phyloP scores from a whole-genome alignment of 53 echinoderm and acorn worm genomes.

The Zoroaster sp. region DNA sequence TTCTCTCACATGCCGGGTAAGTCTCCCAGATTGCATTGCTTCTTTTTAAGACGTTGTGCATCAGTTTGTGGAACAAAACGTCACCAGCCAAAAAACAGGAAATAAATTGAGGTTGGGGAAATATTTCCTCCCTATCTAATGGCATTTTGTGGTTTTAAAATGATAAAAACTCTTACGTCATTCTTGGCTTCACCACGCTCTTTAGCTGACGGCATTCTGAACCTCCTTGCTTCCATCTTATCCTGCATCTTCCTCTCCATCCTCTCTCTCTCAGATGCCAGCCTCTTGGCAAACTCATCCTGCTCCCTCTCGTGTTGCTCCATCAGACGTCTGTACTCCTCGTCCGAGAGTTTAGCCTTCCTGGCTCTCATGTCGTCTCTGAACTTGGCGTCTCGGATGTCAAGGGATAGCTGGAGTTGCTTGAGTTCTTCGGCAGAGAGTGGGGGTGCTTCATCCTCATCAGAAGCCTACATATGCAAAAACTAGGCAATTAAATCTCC shows the following conservation, averaged over 20 bases:
- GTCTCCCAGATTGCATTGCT: too few species aligned
- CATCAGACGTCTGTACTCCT: conserved; percentile 76
- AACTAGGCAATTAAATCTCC: too few species aligned
- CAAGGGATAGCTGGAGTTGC: conserved; percentile 67
- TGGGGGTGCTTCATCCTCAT: conserved; percentile 37
- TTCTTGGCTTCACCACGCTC: background rate
- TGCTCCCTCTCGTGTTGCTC: conserved; percentile 76
- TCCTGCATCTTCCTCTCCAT: conserved; percentile 73
- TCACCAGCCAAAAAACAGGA: too few species aligned
- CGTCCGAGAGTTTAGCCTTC: conserved; percentile 62
- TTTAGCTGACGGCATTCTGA: conserved; percentile 9
- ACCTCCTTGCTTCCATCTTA: conserved; percentile 72
- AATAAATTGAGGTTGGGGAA: too few species aligned
- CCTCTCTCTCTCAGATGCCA: conserved; percentile 60
- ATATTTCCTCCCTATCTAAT: background rate
- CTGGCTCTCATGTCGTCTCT: conserved; percentile 68
- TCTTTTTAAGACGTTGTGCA: too few species aligned
- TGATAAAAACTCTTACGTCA: background rate
- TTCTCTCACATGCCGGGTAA: too few species aligned
- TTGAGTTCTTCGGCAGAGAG: conserved; percentile 83
- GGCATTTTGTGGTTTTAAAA: background rate
- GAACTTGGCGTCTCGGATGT: conserved; percentile 69
- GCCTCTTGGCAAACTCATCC: conserved; percentile 54
- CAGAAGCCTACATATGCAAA: background rate
- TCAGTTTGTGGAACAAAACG: too few species aligned